Evolutionary conservation across 2,113 vertebrate genomes (phyloP), one percentile per base, ranked within the genome.

Genomic region (Atherinomorus stipes): DNA sequence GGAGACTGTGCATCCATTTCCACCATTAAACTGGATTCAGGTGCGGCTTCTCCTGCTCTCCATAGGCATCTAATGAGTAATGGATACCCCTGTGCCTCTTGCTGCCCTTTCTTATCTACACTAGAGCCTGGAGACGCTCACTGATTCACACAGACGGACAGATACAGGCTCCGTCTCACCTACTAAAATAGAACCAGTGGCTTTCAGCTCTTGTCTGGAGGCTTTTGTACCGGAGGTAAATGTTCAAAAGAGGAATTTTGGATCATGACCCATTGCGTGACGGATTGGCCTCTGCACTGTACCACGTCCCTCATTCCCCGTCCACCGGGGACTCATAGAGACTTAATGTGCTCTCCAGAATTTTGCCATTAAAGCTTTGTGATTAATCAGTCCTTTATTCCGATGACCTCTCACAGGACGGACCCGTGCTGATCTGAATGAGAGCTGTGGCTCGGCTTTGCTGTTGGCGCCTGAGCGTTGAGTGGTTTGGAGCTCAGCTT

Each of bases 1-100:
- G 91, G 87, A 78, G 64, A 83, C 84, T 64, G 61, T 80, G 89
- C 89, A 68, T 90, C 91, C 88, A 89, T 87, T 90, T 88, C 87
- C 83, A 91, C 88, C 90, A 90, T 93, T 92, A 93, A 94, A 93
- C 83, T 65, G 11, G 79, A 90, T 86, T 92, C 93, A 94, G 91
- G 86, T 91, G 90, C 84, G 57, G 71, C 81, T 56, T 85, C 76
- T 34, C 18, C 54, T 76, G 63, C 85, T 86, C 89, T 85, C 88
- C 81, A 84, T 78, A 89, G 90, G 89, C 67, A 51, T 77, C 80
- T 76, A 11, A 51, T 87, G 88, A 91, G 82, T 91, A 85, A 91
- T 92, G 87, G 86, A 91, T 54, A 78, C 70, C 80, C 81, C 47
- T 58, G 49, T 74, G 76, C 54, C 76, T 83, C 74, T 79, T 7